phyloP scores from a whole-genome alignment of 2,797 vertebrate genomes.

The Tokudaia muenninki region DNA sequence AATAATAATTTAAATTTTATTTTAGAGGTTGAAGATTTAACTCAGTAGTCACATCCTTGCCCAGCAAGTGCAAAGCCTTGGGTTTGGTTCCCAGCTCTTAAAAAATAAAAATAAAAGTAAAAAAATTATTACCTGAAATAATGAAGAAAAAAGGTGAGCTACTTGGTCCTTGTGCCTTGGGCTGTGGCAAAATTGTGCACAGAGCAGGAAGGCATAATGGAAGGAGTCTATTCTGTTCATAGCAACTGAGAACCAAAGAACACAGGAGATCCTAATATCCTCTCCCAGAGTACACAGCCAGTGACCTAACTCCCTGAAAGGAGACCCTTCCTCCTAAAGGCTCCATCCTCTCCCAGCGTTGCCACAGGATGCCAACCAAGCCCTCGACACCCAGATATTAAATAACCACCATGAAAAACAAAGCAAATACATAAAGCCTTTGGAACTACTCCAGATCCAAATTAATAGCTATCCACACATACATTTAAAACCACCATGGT shows the following conservation, averaged over 20 bases:
- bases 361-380: background rate
- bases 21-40: background rate
- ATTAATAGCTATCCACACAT: background rate
- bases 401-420: background rate
- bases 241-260: background rate
- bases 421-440: background rate
- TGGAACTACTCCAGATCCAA: background rate
- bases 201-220: background rate
- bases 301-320: background rate
- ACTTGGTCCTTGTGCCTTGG: background rate
- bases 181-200: background rate
- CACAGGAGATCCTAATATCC: background rate
- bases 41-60: background rate
- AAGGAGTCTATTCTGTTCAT: background rate
- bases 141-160: background rate
- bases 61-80: background rate
- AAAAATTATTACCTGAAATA: background rate
- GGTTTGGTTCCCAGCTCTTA: background rate
- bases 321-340: background rate
- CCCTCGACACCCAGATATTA: background rate
- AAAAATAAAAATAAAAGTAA: background rate
- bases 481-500: background rate
- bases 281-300: background rate
- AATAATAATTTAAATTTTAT: background rate
- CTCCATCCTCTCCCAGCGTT: background rate